Evolutionary conservation across 2,888 invertebrate species (phyloP), one percentile per base, ranked within the genome.

Genomic region (Leucoptera coffeella): DNA sequence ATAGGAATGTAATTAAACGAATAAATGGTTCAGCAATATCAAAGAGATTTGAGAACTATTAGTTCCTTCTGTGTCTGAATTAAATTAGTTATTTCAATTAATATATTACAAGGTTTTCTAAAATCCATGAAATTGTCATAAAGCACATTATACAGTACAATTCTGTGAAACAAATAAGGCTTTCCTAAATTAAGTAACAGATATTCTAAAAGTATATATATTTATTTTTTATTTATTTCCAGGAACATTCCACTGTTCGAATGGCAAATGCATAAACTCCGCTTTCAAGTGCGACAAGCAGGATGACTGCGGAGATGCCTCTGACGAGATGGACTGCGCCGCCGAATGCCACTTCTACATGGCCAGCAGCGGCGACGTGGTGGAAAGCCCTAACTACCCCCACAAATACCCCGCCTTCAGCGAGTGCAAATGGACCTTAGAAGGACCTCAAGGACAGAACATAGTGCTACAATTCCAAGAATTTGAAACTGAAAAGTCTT

Each of bases 401-500:
- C 90, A 92, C 49, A 89, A 92, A 48, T 96, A 96, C 51, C 82
- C 84, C 33, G 80, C 93, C 3, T 76, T 94, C 37, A 84, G 89
- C 36, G 90, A 94, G 51, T 96, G 95, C 60, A 93, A 93, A 58
- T 95, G 95, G 94, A 94, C 94, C 1, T 73, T 96, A 33, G 95
- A 96, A 71, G 95, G 94, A 19, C 95, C 95, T 4, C 84, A 93
- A 64, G 95, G 95, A 30, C 91, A 92, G 60, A 92, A 93, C 47
- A 92, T 94, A 37, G 78, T 92, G 29, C 71, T 94, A 38, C 89
- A 89, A 78, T 95, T 97, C 65, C 93, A 93, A 74, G 92, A 92
- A 65, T 95, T 97, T 58, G 93, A 95, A 59, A 97, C 96, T n/a
- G 97, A 97, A 64, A 87, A 91, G 58, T 85, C 91, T 41, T 93